Evolutionary conservation across 1,140 invertebrate genomes (phyloP).

Genomic region (Elymnias hypermnestra): DNA sequence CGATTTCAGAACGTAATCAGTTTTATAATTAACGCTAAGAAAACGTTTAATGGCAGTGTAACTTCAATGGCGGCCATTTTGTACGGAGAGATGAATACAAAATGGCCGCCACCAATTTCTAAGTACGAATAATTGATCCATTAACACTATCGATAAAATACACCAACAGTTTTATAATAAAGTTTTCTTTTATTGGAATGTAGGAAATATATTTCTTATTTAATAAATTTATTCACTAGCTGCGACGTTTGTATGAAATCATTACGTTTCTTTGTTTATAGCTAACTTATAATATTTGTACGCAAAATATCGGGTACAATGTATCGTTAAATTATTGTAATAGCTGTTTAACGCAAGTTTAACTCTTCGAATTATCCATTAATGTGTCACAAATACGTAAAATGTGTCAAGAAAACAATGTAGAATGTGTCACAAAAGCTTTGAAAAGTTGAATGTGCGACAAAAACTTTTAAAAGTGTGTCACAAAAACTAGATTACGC

Average conservation of each 20-base stretch:
- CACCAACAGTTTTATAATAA: conserved; percentile 27
- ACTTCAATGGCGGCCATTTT: conserved; percentile 19
- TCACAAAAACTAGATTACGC: too few relatives aligned
- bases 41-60: conserved; percentile 27
- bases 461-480: too few relatives aligned
- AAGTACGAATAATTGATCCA: conserved; percentile 68
- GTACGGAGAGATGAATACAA: not conserved
- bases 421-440: too few relatives aligned
- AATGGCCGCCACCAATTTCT: conserved; percentile 18
- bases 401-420: too few relatives aligned
- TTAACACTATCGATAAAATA: conserved; percentile 43
- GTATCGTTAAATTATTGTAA: conserved; percentile 8
- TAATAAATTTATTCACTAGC: conserved; percentile 11
- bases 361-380: too few relatives aligned
- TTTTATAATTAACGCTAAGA: conserved; percentile 10
- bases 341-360: too few relatives aligned
- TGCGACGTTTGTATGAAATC: conserved; percentile 14
- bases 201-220: conserved; percentile 33
- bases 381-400: too few relatives aligned
- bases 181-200: conserved; percentile 41
- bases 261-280: conserved; percentile 7
- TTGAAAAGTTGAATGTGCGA: too few relatives aligned
- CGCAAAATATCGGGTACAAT: conserved; percentile 27
- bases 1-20: conserved; percentile 2
- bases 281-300: conserved; percentile 30